Evolutionary conservation across 2,113 vertebrate genomes (phyloP).

Genomic region (Tragelaphus imberbis): DNA sequence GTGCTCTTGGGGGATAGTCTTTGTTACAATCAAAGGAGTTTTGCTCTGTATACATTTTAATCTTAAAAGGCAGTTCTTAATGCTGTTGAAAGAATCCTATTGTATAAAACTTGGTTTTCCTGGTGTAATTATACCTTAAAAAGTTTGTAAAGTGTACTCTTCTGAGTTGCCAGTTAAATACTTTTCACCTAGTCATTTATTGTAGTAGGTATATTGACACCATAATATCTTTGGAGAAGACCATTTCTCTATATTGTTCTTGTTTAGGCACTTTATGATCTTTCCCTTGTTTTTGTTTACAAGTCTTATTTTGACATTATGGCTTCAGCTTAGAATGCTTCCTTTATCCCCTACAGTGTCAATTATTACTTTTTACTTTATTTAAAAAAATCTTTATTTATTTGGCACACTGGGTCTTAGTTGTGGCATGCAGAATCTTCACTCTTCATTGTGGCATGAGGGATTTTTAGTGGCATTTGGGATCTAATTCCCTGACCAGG

Average conservation of each 20-base stretch:
- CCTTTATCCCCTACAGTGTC: neutral
- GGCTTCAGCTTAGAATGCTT: neutral
- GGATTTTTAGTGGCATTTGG: neutral
- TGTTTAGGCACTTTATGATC: neutral
- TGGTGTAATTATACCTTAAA: neutral
- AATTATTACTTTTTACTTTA: neutral
- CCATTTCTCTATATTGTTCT: neutral
- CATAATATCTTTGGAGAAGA: neutral
- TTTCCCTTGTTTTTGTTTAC: neutral
- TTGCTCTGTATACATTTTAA: neutral
- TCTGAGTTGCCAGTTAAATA: neutral
- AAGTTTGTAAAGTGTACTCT: neutral
- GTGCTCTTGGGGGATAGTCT: neutral
- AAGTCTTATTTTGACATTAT: conserved; percentile 31
- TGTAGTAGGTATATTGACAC: neutral
- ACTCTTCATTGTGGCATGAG: neutral
- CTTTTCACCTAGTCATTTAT: neutral
- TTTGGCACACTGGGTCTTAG: neutral
- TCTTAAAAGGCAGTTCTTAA: neutral
- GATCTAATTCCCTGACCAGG: neutral
- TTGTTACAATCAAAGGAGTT: neutral
- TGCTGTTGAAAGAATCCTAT: neutral
- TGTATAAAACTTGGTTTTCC: neutral
- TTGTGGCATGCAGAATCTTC: neutral
- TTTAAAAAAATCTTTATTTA: neutral